phyloP scores from a whole-genome alignment of 2,113 vertebrate genomes.

The Ailurus styani region DNA sequence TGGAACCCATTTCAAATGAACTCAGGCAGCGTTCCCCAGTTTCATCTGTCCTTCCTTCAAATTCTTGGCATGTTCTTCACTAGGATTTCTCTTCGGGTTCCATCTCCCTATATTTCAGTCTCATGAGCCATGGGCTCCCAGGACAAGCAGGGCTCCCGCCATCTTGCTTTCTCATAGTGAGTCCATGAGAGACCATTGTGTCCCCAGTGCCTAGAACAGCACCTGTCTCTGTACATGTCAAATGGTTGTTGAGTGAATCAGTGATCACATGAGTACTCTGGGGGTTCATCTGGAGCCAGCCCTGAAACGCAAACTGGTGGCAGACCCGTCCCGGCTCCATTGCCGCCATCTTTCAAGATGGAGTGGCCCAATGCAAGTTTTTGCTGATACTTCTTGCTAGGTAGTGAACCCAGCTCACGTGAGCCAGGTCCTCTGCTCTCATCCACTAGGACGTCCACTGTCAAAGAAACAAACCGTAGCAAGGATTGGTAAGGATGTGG shows the following conservation, averaged over 20 bases:
- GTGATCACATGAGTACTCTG: background rate
- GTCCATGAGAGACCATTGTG: accelerated
- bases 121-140: background rate
- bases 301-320: background rate
- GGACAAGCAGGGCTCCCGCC: background rate
- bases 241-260: background rate
- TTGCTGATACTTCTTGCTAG: background rate
- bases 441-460: background rate
- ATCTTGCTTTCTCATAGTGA: background rate
- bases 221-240: background rate
- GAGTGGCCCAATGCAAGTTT: background rate
- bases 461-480: background rate
- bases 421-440: background rate
- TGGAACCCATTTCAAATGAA: background rate
- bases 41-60: background rate
- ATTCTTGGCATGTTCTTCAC: background rate
- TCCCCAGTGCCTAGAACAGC: background rate
- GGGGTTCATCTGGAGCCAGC: background rate
- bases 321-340: too few relatives aligned
- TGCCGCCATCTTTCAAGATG: background rate
- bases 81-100: background rate
- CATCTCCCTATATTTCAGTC: background rate
- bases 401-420: background rate
- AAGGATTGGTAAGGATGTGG: background rate
- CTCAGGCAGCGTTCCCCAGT: background rate